Conservation (phyloP, 2,888 invertebrate species). For the Synanthedon vespiformis region DNA sequence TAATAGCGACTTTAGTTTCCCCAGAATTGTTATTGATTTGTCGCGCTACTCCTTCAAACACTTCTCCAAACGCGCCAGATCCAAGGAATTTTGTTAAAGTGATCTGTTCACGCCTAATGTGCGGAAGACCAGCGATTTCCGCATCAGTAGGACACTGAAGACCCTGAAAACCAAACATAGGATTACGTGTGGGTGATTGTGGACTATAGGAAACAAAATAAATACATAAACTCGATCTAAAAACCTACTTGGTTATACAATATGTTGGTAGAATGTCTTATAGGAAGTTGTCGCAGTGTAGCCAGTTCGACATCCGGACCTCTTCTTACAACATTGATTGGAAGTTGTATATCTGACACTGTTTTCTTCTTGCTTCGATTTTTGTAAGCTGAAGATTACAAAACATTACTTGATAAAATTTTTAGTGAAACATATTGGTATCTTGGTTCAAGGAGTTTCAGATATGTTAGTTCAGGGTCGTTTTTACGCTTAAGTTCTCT, state of each 20-base stretch:
- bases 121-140: conserved; percentile 84
- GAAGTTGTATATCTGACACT: conserved; percentile 64
- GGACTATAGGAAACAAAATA: too few species aligned
- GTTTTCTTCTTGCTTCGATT: conserved; percentile 78
- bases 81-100: conserved; percentile 90
- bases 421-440: neutral
- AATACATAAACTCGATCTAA: too few species aligned
- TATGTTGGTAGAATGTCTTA: conserved; percentile 86
- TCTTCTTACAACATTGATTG: conserved; percentile 44
- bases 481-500: too few species aligned
- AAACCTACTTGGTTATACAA: conserved; percentile 76
- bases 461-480: too few species aligned
- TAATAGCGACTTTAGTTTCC: conserved; percentile 89
- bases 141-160: conserved; percentile 74
- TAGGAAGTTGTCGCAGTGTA: conserved; percentile 86
- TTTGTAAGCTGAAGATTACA: conserved; percentile 68
- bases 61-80: conserved; percentile 97
- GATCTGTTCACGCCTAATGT: conserved; percentile 88
- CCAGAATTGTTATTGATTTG: conserved; percentile 71
- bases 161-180: conserved; percentile 28
- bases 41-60: conserved; percentile 90
- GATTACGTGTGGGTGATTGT: neutral
- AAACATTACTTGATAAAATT: neutral
- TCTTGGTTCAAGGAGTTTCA: too few species aligned
- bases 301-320: conserved; percentile 87